Percentiles rank a stretch among this genome's conserved stretches.
Conservation (phyloP, 2,113 vertebrate species). For the Alethe castanea region DNA sequence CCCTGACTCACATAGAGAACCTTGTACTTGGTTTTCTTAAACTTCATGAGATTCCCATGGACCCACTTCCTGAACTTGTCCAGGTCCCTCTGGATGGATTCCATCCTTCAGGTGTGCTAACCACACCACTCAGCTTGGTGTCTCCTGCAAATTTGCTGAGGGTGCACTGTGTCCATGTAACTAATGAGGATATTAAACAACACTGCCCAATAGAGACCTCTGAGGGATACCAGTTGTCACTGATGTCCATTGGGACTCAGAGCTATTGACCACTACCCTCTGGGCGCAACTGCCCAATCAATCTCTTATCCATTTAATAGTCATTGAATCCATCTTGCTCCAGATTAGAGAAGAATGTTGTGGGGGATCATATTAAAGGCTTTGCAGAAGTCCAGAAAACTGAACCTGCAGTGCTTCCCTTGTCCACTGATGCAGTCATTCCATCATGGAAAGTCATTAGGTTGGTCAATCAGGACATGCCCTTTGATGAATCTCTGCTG, state of each 20-base stretch:
- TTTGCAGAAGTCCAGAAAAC: not conserved
- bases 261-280: not conserved
- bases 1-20: fast-evolving
- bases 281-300: not conserved
- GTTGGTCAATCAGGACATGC: not conserved
- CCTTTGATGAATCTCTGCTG: not conserved
- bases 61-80: not conserved
- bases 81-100: not conserved
- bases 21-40: not conserved
- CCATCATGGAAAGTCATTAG: not conserved
- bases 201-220: not conserved
- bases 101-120: not conserved
- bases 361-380: not conserved
- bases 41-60: not conserved
- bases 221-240: not conserved
- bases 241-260: not conserved
- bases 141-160: not conserved
- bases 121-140: not conserved
- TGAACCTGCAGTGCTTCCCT: not conserved
- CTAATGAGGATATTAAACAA: not conserved
- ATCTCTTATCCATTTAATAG: not conserved
- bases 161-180: not conserved
- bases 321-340: not conserved
- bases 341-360: not conserved
- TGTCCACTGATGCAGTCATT: not conserved